Percentiles rank a stretch among this genome's conserved stretches.
Conservation (phyloP, 2,888 invertebrate genomes). For the Nephrotoma flavescens region DNA sequence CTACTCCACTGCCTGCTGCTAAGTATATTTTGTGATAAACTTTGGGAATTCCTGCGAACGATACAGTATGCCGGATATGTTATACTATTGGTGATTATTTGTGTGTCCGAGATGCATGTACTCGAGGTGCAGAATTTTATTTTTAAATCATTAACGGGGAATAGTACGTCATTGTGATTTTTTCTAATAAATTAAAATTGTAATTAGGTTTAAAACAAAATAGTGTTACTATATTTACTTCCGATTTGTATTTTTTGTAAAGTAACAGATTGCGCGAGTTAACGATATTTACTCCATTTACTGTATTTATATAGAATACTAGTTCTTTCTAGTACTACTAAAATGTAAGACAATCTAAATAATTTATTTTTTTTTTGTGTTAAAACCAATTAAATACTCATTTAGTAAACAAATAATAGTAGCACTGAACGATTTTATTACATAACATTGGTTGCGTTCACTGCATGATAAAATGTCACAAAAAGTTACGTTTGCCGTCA, state of each 20-base stretch:
- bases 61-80: conserved; percentile 59
- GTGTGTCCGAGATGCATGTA: conserved; percentile 57
- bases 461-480: too few relatives aligned
- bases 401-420: neutral
- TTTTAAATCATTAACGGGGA: conserved; percentile 32
- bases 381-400: neutral
- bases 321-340: neutral
- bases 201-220: neutral
- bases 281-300: neutral
- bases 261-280: neutral
- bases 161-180: conserved; percentile 31
- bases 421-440: neutral
- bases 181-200: conserved; percentile 6
- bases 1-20: conserved; percentile 57
- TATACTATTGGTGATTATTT: conserved; percentile 49
- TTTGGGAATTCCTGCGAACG: conserved; percentile 58
- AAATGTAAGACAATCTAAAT: neutral
- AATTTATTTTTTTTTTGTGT: neutral
- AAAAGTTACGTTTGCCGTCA: too few relatives aligned
- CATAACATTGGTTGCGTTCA: neutral
- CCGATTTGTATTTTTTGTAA: neutral
- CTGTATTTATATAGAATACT: neutral
- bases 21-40: conserved; percentile 66
- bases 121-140: conserved; percentile 41
- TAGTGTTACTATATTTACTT: neutral